These are phyloP conservation scores for Chondrosia reniformis DNA, from an alignment of 37 sponge, comb jelly and placozoan species.

Conservation along the genomic window DNA sequence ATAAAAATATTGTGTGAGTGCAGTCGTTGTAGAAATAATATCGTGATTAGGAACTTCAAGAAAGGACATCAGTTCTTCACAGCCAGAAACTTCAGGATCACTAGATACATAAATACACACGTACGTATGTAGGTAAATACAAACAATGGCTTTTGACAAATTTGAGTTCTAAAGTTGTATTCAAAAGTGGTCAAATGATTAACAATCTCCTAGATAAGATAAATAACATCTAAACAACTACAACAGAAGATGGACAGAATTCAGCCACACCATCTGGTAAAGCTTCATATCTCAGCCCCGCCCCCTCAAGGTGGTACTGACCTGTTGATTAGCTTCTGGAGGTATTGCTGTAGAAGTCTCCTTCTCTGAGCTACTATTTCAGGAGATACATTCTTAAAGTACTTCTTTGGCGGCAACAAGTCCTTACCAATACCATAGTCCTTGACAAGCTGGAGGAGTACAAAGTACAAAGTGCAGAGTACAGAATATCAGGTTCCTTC, in stretches of 20 bases:
- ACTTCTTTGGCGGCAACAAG: slow-evolving; percentile 82
- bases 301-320: no score
- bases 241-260: no score
- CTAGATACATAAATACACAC: slow-evolving; percentile 7
- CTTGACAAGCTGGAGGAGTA: slow-evolving; percentile 56
- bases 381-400: slow-evolving; percentile 72
- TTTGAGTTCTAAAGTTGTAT: no score
- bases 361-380: slow-evolving; percentile 70
- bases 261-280: no score
- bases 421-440: slow-evolving; percentile 51
- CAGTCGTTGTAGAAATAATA: slow-evolving; percentile 54
- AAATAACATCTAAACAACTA: no score
- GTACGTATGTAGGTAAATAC: background rate
- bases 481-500: background rate
- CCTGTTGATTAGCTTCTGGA: slow-evolving; percentile 86
- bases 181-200: no score
- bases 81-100: slow-evolving; percentile 51
- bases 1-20: slow-evolving; percentile 54
- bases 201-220: no score
- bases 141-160: no score
- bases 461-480: background rate
- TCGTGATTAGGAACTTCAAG: slow-evolving; percentile 65
- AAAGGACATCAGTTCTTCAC: slow-evolving; percentile 53
- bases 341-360: slow-evolving; percentile 77
- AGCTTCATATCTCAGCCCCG: no score